Evolutionary conservation across 1,140 invertebrate genomes (phyloP).

Genomic region (Drosophila pruinosa): DNA sequence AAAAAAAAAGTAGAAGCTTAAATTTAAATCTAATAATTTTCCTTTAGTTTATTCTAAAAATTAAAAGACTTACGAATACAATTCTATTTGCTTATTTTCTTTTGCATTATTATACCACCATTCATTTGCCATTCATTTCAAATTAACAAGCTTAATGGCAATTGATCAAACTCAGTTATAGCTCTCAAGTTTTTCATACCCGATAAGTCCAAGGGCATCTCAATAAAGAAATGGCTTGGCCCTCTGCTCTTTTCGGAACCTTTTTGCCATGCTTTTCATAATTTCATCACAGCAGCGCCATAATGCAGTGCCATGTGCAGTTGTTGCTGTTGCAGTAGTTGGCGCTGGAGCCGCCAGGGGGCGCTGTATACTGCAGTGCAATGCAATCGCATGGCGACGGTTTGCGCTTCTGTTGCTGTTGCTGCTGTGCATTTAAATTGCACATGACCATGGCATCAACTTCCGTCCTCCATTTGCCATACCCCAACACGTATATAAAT

Average conservation of each 20-base stretch:
- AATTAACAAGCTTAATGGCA: background rate
- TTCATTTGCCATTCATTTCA: too few relatives aligned
- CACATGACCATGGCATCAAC: constrained; percentile 77
- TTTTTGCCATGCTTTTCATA: constrained; percentile 65
- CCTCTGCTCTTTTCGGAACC: constrained; percentile 44
- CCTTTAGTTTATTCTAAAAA: too few relatives aligned
- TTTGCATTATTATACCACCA: too few relatives aligned
- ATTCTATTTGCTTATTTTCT: too few relatives aligned
- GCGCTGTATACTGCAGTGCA: constrained; percentile 44
- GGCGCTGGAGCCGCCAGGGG: constrained; percentile 50
- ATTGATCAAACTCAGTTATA: background rate
- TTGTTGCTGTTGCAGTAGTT: background rate
- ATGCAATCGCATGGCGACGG: constrained; percentile 74
- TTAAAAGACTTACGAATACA: too few relatives aligned
- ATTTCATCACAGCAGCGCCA: constrained; percentile 75
- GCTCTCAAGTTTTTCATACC: background rate
- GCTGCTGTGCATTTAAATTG: constrained; percentile 75
- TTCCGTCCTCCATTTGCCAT: constrained; percentile 57
- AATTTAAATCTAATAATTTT: too few relatives aligned
- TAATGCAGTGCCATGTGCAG: constrained; percentile 74
- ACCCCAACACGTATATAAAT: constrained; percentile 7
- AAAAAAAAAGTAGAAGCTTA: too few relatives aligned
- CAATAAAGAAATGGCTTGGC: constrained; percentile 59
- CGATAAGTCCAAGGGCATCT: constrained; percentile 17
- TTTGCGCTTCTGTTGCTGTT: constrained; percentile 14